Conservation (phyloP, 1,140 invertebrate genomes). For the Venturia canescens region DNA sequence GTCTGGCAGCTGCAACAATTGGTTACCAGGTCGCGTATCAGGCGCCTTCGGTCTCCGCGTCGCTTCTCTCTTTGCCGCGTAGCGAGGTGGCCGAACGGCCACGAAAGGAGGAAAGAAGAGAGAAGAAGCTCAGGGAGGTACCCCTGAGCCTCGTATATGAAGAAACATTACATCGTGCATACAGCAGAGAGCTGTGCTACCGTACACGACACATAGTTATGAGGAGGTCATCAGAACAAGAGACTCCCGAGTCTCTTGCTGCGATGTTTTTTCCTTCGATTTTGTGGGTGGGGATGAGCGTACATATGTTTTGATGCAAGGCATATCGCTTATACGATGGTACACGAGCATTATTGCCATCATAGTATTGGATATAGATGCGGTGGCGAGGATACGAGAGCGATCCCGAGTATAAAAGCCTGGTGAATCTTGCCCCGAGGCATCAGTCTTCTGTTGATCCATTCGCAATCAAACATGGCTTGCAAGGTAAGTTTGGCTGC, state of each 20-base stretch:
- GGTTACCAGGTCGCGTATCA: constrained; percentile 73
- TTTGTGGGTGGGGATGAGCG: constrained; percentile 59
- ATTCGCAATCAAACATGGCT: constrained; percentile 69
- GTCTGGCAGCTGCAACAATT: constrained; percentile 60
- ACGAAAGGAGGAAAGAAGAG: constrained; percentile 35
- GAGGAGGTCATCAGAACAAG: constrained; percentile 65
- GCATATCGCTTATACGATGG: constrained; percentile 3
- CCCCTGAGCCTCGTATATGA: constrained; percentile 62
- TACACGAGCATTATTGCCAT: constrained; percentile 21
- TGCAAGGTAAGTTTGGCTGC: constrained; percentile 66
- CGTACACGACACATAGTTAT: constrained; percentile 66
- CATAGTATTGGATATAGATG: constrained; percentile 51
- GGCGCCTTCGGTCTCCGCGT: constrained; percentile 46
- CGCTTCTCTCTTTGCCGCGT: neutral
- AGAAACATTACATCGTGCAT: constrained; percentile 64
- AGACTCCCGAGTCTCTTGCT: constrained; percentile 26
- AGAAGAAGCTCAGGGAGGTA: constrained; percentile 19
- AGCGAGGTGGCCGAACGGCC: constrained; percentile 13
- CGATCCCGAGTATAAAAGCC: constrained; percentile 73
- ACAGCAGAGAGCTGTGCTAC: constrained; percentile 57
- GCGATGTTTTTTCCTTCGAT: constrained; percentile 15
- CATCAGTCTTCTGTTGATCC: constrained; percentile 72
- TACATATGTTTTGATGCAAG: constrained; percentile 43
- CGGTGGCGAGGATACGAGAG: constrained; percentile 56
- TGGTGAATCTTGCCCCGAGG: constrained; percentile 66